Base-by-base conservation (phyloP, 2,888 invertebrate species). In the Yponomeuta cagnagella region DNA sequence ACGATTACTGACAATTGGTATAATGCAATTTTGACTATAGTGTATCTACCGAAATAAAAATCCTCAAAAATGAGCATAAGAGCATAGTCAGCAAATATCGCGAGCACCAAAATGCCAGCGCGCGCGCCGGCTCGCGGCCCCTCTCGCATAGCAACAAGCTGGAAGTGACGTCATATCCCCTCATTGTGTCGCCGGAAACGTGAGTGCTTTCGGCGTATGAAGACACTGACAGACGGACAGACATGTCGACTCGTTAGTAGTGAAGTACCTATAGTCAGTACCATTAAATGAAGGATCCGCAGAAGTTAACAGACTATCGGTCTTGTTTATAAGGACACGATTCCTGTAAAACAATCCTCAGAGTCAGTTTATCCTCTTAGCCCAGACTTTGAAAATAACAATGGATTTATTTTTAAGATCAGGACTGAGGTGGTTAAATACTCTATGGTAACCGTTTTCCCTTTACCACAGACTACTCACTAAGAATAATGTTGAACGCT, bases 101-200 rank as follows among this genome's bases (percentile, higher is more conserved):
- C 52, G 52, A 15, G 52, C 5, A 6, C 52, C 52, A 52, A 52
- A 52, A 52, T 15, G 52, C 52, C 15, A 52, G 10, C 12, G 15
- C 10, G 52, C 52, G 12, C 52, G 15, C 52, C 6, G 0, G 5
- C 30, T 15, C 52, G 5, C 52, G 30, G 1, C 33, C 30, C 30
- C 30, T 33, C 31, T 65, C 65, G 65, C 65, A 65, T 65, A 31
- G 30, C 30, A 65, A 65, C 31, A 10, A 65, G 33, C 76, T 78
- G 85, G 86, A 84, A 75, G 72, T 85, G 83, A 84, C 81, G 85
- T 84, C 82, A 84, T 72, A 74, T 81, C 82, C 83, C 77, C 75
- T 72, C 72, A 73, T 73, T 74, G 74, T 74, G 71, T 69, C 69
- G 63, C 70, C 63, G 70, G 70, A 70, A 48, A 43, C 37, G 68